Evolutionary conservation across 2,888 invertebrate species (phyloP), one percentile per base, ranked within the genome.

Genomic region (Catocala sponsa): DNA sequence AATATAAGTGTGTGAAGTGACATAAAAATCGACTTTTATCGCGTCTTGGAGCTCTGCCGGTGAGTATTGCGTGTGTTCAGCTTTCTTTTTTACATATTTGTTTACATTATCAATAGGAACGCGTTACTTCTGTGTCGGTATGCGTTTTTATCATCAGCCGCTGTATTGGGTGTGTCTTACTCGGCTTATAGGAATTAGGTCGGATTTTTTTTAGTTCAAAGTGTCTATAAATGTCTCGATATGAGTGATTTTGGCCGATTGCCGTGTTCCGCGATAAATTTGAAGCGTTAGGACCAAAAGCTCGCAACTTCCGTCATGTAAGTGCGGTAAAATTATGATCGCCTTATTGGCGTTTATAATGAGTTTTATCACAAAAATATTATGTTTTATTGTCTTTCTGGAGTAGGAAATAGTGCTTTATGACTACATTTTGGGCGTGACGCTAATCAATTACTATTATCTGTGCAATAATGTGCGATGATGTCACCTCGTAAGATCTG

Each of bases 151-250:
- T 74, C 52, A 59, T 63, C 67, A 49, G 63, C 75, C 73, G 78
- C 66, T 61, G n/a, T 77, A 70, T 85, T 84, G 94, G 93, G 93
- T 93, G 94, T 94, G 93, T 93, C 92, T 85, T 79, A 58, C 67
- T 63, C 68, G 63, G 61, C 67, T 74, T 69, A 67, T 70, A 72
- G 65, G 66, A 70, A 73, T 82, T 85, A 79, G 87, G 89, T 90
- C 89, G 88, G 80, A 66, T 76, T 87, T 88, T 88, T 85, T 82
- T 86, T 78, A 65, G 63, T 76, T 50, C 51, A 9, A 33, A 54
- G 46, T 61, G 13, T 64, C 65, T 63, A 53, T 56, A 47, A 47
- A 62, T 59, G 55, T 65, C 49, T 63, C 54, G 48, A 51, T 70
- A 68, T 58, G 7, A 15, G 52, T 32, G 48, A 61, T 63, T 55